These are phyloP conservation scores for Sphaerophoria taeniata DNA, from an alignment of 2,888 invertebrate species.

Conservation along the genomic window DNA sequence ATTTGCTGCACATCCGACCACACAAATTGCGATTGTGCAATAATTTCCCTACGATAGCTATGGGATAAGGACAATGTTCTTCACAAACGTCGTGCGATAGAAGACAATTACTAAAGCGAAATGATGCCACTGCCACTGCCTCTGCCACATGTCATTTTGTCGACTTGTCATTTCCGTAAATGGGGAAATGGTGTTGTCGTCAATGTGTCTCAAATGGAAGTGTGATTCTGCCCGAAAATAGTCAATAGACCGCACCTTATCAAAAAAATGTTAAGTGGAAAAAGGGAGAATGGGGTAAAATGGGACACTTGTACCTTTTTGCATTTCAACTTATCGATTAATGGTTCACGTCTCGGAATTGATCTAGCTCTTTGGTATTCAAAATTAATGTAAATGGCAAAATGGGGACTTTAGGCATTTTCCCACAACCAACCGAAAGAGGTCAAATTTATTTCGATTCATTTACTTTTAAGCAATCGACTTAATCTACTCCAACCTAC, in stretches of 20 bases:
- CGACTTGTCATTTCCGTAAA: constrained; percentile 44
- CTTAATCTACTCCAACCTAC: too few species aligned
- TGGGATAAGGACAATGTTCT: neutral
- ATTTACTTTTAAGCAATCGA: too few species aligned
- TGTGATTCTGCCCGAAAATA: constrained; percentile 47
- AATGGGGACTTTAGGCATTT: too few species aligned
- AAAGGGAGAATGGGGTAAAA: neutral
- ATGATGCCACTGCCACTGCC: too few species aligned
- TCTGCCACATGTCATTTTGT: constrained; percentile 34
- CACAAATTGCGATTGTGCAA: constrained; percentile 37
- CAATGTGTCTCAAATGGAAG: constrained; percentile 61
- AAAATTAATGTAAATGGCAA: too few species aligned
- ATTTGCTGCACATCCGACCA: constrained; percentile 56
- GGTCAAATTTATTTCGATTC: too few species aligned
- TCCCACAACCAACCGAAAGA: too few species aligned
- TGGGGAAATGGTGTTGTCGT: constrained; percentile 51
- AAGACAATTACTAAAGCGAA: too few species aligned
- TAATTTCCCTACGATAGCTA: neutral
- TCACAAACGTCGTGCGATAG: neutral
- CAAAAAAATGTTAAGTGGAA: neutral
- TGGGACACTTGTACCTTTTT: too few species aligned
- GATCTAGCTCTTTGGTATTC: too few species aligned
- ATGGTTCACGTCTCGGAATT: too few species aligned
- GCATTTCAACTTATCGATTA: too few species aligned
- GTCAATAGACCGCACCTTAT: constrained; percentile 19